Evolutionary conservation across 2,113 vertebrate genomes (phyloP).

Genomic region (Pluvianellus socialis): DNA sequence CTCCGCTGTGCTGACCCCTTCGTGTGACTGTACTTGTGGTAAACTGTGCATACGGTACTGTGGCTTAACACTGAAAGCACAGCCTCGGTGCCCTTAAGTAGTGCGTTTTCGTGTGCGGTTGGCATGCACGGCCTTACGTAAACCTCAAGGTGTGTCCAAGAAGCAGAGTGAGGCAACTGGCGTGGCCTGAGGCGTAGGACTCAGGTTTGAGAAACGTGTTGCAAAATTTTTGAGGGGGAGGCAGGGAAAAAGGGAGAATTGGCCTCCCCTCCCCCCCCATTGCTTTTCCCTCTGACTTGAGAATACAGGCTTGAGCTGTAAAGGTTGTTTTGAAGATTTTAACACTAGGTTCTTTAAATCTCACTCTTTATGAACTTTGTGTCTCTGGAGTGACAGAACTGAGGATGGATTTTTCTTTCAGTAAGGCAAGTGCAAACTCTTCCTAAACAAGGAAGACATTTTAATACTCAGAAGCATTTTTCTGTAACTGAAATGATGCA

Average conservation of each 20-base stretch:
- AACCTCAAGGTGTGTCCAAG: background rate
- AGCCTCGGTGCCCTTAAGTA: background rate
- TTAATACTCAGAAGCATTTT: background rate
- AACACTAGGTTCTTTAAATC: background rate
- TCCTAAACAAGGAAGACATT: background rate
- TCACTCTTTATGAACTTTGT: background rate
- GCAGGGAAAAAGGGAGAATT: background rate
- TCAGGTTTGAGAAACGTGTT: background rate
- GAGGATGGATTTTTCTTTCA: background rate
- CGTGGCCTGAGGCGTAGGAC: background rate
- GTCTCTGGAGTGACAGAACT: background rate
- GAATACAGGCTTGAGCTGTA: background rate
- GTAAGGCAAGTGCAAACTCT: background rate
- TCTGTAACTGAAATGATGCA: background rate
- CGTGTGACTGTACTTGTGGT: background rate
- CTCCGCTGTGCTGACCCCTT: background rate
- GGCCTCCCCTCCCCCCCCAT: accelerated
- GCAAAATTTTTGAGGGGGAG: background rate
- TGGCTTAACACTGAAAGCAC: background rate
- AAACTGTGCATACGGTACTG: background rate
- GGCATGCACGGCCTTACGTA: background rate
- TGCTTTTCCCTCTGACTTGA: background rate
- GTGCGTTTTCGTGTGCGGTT: background rate
- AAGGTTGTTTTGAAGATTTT: background rate
- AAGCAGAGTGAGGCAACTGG: background rate